Evolutionary conservation across 1,140 invertebrate genomes (phyloP).

Genomic region (Harpegnathos saltator): DNA sequence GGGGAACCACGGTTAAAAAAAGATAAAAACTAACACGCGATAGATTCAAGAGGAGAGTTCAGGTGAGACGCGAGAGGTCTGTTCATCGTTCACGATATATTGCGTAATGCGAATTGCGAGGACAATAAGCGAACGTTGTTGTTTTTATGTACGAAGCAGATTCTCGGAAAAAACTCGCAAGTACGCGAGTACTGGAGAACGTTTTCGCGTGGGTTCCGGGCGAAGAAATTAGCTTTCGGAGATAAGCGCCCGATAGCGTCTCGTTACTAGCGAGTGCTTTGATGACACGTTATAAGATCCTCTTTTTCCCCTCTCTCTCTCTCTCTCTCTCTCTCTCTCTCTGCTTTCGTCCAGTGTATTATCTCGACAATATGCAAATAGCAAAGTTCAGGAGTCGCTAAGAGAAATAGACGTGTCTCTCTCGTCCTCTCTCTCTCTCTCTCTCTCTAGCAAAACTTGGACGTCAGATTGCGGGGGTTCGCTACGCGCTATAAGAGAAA

Average conservation of each 20-base stretch:
- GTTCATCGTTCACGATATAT: neutral
- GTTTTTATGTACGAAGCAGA: constrained; percentile 3
- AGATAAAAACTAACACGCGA: no score
- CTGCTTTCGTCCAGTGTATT: neutral
- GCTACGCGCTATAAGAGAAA: neutral
- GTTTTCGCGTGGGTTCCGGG: no score
- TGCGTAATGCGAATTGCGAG: neutral
- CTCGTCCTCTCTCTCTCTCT: no score
- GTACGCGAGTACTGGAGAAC: neutral
- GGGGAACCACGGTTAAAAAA: neutral
- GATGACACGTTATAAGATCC: constrained; percentile 5
- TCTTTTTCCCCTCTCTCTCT: no score
- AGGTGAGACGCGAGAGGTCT: no score
- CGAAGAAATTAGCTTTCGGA: constrained; percentile 13
- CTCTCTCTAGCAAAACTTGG: no score
- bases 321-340: no score
- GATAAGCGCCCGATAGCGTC: neutral
- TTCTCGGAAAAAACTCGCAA: neutral
- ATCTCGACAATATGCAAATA: neutral
- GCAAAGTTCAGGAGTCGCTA: no score
- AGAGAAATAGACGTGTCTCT: no score
- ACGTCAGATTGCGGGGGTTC: no score
- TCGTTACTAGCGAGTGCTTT: neutral
- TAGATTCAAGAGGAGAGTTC: no score
- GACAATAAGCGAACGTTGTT: neutral